Evolutionary conservation across 2,888 invertebrate species (phyloP).

Genomic region (Chymomyza caudatula): DNA sequence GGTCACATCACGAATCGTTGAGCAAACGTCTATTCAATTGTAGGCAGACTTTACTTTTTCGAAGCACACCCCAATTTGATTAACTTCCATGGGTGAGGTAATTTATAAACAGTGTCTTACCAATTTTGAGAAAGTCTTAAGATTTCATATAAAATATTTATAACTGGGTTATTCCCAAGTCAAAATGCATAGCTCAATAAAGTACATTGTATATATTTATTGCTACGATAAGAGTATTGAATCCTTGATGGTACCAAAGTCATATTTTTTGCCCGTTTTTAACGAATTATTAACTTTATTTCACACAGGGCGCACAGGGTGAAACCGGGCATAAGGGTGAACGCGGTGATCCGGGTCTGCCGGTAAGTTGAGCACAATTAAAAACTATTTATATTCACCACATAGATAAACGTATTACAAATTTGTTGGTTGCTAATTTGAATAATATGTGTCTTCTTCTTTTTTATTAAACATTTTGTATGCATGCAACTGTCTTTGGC

Average conservation of each 20-base stretch:
- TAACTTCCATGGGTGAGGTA: no score
- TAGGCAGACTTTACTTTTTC: no score
- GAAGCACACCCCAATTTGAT: no score
- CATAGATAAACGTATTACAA: constrained; percentile 13
- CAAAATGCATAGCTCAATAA: no score
- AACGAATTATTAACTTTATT: background rate
- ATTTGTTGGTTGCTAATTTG: constrained; percentile 59
- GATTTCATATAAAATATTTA: no score
- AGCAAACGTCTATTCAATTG: no score
- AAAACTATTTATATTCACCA: constrained; percentile 12
- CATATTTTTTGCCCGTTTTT: background rate
- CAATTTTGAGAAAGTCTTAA: no score
- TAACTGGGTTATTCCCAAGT: no score
- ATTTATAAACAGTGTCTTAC: no score
- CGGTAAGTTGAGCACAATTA: constrained; percentile 82
- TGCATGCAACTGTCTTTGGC: constrained; percentile 55
- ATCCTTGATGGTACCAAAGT: background rate
- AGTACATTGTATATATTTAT: no score
- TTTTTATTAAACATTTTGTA: constrained; percentile 39
- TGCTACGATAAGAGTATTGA: no score
- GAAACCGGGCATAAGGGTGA: constrained; percentile 95
- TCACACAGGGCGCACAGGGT: constrained; percentile 91
- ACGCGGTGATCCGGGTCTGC: constrained; percentile 94
- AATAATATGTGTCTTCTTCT: constrained; percentile 59
- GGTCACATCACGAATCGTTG: no score